Base-by-base conservation (phyloP, 2,888 invertebrate genomes). In the Lordiphosa andalusiaca region DNA sequence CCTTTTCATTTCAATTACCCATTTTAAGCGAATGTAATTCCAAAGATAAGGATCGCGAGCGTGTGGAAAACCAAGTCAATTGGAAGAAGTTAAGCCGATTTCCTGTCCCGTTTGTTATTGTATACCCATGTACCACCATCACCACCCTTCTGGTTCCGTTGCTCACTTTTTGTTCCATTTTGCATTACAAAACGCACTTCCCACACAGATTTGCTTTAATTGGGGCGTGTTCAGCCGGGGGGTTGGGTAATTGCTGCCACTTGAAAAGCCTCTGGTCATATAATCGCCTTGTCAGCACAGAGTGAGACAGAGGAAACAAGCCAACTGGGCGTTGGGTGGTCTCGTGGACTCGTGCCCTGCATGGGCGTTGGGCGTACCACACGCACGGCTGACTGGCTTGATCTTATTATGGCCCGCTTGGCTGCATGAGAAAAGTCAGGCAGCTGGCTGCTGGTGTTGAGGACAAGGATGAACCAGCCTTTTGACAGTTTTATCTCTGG, bases 341-440 rank as follows among this genome's bases (percentile, higher is more conserved):
- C 52, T 55, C 36, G 10, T 40, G 48, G 58, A 33, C 48, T 21
- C 40, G 41, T 35, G 48, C 41, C 59, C 30, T n/a, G 35, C n/a
- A 23, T 23, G 30, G 59, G 33, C 23, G 54, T 54, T 64, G 82
- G 65, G 81, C 71, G 82, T 69, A 62, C 54, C 51, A 55, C 56
- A 76, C 67, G 82, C 82, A 69, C 65, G 67, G 74, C 50, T 81
- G 72, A 55, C 49, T 77, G 47, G 71, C 72, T 78, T 87, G 86
- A 87, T 87, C 87, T 85, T 82, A 87, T 87, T 87, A 87, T 52
- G 64, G 53, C 69, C 69, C 84, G 85, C 82, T 82, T 76, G 75
- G 87, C 61, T 87, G 84, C 71, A 78, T 87, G 85, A 71, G 85
- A 87, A 87, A 87, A 83, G 68, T 51, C 80, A 58, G 66, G 49